Evolutionary conservation across 1,140 invertebrate genomes (phyloP).

Genomic region (Orius insidiosus): DNA sequence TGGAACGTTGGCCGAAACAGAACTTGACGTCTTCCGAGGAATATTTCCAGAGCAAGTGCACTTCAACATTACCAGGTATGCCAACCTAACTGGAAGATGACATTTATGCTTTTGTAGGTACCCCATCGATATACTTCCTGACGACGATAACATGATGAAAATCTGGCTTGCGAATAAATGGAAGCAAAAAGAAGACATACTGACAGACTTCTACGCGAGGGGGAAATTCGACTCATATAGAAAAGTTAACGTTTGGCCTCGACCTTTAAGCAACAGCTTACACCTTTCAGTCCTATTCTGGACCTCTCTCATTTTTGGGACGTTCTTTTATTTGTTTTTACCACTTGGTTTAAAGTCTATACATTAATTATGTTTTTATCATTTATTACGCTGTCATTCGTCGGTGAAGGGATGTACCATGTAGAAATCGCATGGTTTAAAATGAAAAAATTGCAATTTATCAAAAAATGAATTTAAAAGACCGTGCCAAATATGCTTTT

Average conservation of each 20-base stretch:
- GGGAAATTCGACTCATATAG: slow-evolving; percentile 28
- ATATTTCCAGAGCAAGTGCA: slow-evolving; percentile 52
- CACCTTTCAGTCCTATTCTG: slow-evolving; percentile 36
- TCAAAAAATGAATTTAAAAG: too few relatives aligned
- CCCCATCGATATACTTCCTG: slow-evolving; percentile 36
- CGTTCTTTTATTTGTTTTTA: slow-evolving; percentile 28
- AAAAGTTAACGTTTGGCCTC: slow-evolving; percentile 20
- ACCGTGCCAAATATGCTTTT: too few relatives aligned
- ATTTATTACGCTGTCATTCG: slow-evolving; percentile 32
- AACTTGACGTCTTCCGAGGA: slow-evolving; percentile 43
- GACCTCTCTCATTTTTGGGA: slow-evolving; percentile 28
- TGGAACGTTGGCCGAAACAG: slow-evolving; percentile 45
- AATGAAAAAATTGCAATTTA: neutral
- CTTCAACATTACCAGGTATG: slow-evolving; percentile 52
- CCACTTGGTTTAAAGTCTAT: slow-evolving; percentile 30
- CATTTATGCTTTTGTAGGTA: slow-evolving; percentile 27
- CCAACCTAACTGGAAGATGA: neutral
- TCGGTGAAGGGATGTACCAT: slow-evolving; percentile 34
- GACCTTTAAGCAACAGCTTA: slow-evolving; percentile 26
- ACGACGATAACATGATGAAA: slow-evolving; percentile 35
- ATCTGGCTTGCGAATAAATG: slow-evolving; percentile 54
- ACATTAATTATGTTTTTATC: slow-evolving; percentile 28
- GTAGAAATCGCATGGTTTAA: slow-evolving; percentile 29
- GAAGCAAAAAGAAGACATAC: slow-evolving; percentile 45
- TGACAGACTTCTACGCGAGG: slow-evolving; percentile 37